Evolutionary conservation across 2,113 vertebrate species (phyloP).

Genomic region (Sinocyclocheilus rhinocerous): DNA sequence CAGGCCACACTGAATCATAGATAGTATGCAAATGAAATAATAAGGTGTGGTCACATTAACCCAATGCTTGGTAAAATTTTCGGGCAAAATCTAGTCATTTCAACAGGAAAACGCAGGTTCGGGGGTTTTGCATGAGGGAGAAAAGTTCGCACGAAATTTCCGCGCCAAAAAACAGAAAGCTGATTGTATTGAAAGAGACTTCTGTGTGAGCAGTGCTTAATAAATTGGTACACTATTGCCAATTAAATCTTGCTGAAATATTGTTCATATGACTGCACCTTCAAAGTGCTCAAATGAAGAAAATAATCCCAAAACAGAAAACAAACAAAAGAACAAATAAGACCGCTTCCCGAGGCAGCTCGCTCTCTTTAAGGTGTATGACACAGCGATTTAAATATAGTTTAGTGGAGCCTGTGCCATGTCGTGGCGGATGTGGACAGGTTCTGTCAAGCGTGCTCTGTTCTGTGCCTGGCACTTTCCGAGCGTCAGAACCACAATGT

Average conservation of each 20-base stretch:
- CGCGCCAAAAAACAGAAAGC: too few relatives aligned
- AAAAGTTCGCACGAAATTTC: too few relatives aligned
- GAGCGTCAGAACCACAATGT: constrained; percentile 6
- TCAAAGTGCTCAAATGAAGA: background rate
- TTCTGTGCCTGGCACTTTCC: constrained; percentile 4
- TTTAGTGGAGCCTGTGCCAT: background rate
- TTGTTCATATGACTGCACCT: background rate
- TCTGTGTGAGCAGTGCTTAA: too few relatives aligned
- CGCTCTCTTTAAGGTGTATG: background rate
- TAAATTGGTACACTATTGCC: background rate
- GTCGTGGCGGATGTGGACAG: background rate
- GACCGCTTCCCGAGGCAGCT: background rate
- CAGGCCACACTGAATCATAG: background rate
- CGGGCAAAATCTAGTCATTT: too few relatives aligned
- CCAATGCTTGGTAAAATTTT: too few relatives aligned
- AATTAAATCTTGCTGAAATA: background rate
- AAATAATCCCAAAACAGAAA: background rate
- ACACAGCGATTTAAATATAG: constrained; percentile 19
- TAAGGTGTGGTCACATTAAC: too few relatives aligned
- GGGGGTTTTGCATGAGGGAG: too few relatives aligned
- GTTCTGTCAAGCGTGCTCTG: background rate
- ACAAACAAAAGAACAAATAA: background rate
- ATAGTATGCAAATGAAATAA: background rate
- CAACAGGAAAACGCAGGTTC: too few relatives aligned
- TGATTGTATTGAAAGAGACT: too few relatives aligned